Evolutionary conservation across 2,797 vertebrate species (phyloP), one percentile per base, ranked within the genome.

Genomic region (Eupleurogrammus muticus): DNA sequence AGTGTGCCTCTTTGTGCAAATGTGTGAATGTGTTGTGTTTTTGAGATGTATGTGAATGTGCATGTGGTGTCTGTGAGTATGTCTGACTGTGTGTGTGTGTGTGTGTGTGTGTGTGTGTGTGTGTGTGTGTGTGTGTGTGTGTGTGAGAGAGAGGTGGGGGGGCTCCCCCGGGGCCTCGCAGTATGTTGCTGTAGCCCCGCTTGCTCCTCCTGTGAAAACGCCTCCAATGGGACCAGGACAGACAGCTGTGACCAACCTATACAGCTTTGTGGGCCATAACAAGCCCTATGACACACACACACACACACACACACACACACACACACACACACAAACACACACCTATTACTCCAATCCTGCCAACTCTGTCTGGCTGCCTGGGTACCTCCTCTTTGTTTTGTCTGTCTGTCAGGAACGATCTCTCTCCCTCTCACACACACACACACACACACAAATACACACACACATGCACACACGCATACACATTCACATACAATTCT

Each of bases 211-310:
- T 85, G 87, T 79, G 89, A 90, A 90, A 89, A 86, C 81, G 80
- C 88, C 89, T 93, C 91, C 90, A 80, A 87, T 80, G 88, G 91
- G 90, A 91, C 82, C 59, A 9, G 89, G 90, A 92, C 94, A 94
- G 90, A 92, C 94, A 94, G 94, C 93, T 95, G 92, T 91, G 92
- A 90, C 92, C 92, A 90, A 92, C 87, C 91, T 91, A 85, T 83
- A 87, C 86, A 53, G 91, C 87, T 91, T 91, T 85, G 84, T 82
- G 81, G 87, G 88, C 85, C 85, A 91, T 92, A 92, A 94, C 90
- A 93, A 92, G 88, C 75, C 86, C 84, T 86, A 85, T 91, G 86
- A 93, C 79, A 90, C 70, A 74, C 79, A 80, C 58, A 69, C 76
- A 77, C 76, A 68, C 28, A 6, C 28, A n/a, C 83, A 75, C 76